Percentiles rank a stretch among this genome's conserved stretches.
These are phyloP conservation scores for Aphyosemion australe DNA, from an alignment of 2,113 vertebrate genomes.

Conservation along the genomic window DNA sequence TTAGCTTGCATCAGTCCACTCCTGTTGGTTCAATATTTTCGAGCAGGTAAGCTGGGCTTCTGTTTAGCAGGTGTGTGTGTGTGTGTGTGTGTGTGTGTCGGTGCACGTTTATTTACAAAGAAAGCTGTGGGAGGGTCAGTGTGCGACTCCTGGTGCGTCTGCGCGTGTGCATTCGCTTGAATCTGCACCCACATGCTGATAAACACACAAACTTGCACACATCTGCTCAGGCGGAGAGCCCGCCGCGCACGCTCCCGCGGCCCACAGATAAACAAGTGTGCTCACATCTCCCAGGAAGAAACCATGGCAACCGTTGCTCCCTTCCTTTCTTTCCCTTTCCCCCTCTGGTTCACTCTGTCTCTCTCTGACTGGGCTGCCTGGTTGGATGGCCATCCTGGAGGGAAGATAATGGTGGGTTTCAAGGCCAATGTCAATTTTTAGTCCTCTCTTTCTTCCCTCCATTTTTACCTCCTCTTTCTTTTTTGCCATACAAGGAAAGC, in stretches of 20 bases:
- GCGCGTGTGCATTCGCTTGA: background rate
- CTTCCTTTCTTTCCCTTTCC: constrained; percentile 51
- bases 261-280: constrained; percentile 82
- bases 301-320: constrained; percentile 78
- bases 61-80: constrained; percentile 31
- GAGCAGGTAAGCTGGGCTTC: constrained; percentile 50
- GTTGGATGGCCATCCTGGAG: constrained; percentile 79
- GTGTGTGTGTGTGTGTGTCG: constrained; percentile 15
- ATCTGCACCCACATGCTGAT: constrained; percentile 16
- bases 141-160: constrained; percentile 33
- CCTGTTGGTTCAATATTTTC: constrained; percentile 41
- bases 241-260: constrained; percentile 62
- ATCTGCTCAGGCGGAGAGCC: constrained; percentile 69
- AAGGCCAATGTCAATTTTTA: constrained; percentile 78
- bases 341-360: constrained; percentile 36
- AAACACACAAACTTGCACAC: constrained; percentile 51
- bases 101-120: constrained; percentile 59
- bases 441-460: background rate
- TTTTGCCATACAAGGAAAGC: constrained; percentile 18
- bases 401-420: constrained; percentile 81
- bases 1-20: constrained; percentile 50
- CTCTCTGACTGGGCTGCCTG: constrained; percentile 62
- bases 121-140: constrained; percentile 39
- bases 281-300: constrained; percentile 76
- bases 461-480: background rate